Evolutionary conservation across 1,140 invertebrate genomes (phyloP), one percentile per base, ranked within the genome.

Genomic region (Hyposmocoma kahamanoa): DNA sequence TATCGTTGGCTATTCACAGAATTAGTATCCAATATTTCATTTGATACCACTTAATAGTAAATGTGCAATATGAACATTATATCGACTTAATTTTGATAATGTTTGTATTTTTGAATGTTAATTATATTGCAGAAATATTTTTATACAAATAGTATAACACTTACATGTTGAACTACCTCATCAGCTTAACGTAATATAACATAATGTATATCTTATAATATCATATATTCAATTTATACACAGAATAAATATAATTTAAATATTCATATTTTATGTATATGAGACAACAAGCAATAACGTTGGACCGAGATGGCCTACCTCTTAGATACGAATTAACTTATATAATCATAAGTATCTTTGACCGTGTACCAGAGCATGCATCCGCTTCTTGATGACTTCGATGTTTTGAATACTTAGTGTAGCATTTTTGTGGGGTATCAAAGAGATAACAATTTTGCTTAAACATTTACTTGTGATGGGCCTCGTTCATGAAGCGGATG

Each of bases 61-160:
- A 64, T 67, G 74, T 77, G 76, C 74, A 80, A 80, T 80, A 80
- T 72, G 48, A 70, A 78, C 69, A 76, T 68, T 72, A 59, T 68
- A 75, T 74, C 63, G 57, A 78, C 51, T 72, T 78, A 73, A 76
- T 83, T 83, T 83, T 83, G 78, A 80, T 83, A 80, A 72, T 81
- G 71, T 80, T 84, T 77, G 73, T 82, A 81, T 78, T n/a, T n/a
- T 84, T 80, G 60, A 75, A 74, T 79, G 80, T 84, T 84, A 55
- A 79, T 75, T 80, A 84, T 82, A 82, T 81, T 78, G 67, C 78
- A 80, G 71, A 81, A 82, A 69, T 84, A 84, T 84, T 84, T 84
- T 84, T 84, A 84, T 84, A 84, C 71, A 78, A 62, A 76, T 75
- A 75, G 67, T 72, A 63, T 81, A 49, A 67, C 70, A 77, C 63